These are phyloP conservation scores for Heliothis virescens DNA, from an alignment of 1,140 invertebrate species.

Conservation along the genomic window DNA sequence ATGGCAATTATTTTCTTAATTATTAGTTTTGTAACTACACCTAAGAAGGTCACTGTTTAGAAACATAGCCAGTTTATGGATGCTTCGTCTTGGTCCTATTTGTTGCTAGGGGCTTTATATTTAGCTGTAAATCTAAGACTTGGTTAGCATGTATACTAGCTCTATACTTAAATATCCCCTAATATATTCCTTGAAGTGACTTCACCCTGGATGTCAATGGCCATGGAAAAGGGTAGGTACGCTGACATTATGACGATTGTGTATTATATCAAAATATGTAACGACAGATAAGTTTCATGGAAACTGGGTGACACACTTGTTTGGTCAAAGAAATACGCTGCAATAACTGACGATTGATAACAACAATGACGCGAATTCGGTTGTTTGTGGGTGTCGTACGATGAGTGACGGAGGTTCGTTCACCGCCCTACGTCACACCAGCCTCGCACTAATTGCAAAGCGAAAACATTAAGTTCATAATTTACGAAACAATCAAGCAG, in stretches of 20 bases:
- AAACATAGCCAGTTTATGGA: too few species aligned
- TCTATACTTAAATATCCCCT: too few species aligned
- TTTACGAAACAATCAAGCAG: too few species aligned
- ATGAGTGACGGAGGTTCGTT: constrained; percentile 57
- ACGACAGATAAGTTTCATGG: neutral
- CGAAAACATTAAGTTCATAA: neutral
- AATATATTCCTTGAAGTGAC: too few species aligned
- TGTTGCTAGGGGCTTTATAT: too few species aligned
- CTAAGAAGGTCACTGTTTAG: too few species aligned
- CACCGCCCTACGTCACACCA: constrained; percentile 58
- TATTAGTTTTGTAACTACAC: too few species aligned
- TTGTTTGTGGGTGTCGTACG: constrained; percentile 44
- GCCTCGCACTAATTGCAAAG: neutral
- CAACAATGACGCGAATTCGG: constrained; percentile 29
- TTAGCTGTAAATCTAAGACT: too few species aligned
- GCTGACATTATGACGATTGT: neutral
- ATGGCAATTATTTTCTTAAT: too few species aligned
- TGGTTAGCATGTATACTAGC: too few species aligned
- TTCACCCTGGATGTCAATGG: too few species aligned
- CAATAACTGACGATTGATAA: constrained; percentile 40
- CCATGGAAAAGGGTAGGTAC: neutral
- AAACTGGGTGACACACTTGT: constrained; percentile 37
- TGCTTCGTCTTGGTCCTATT: too few species aligned
- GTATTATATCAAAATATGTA: constrained; percentile 19
- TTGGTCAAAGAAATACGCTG: constrained; percentile 17